These are phyloP conservation scores for Odontophorus gujanensis DNA, from an alignment of 2,113 vertebrate species.

Conservation along the genomic window DNA sequence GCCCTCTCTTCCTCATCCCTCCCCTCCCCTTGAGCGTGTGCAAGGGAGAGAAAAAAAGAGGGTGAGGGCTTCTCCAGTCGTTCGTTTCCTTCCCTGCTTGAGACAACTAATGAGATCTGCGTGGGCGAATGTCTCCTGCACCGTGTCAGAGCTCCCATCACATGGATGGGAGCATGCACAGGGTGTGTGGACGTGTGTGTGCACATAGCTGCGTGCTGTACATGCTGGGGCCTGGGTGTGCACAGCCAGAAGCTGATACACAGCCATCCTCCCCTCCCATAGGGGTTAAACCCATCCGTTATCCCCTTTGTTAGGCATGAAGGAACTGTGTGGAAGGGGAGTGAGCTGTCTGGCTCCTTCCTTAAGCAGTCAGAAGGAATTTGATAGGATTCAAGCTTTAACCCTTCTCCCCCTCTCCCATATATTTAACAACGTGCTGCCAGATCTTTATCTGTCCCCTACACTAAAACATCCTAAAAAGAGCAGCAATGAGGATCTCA, in stretches of 20 bases:
- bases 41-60: not conserved
- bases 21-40: not conserved
- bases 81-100: not conserved
- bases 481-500: not conserved
- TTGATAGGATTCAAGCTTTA: not conserved
- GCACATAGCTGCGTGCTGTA: not conserved
- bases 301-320: not conserved
- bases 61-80: not conserved
- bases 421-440: not conserved
- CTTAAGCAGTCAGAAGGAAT: not conserved
- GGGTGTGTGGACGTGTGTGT: fast-evolving
- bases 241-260: fast-evolving
- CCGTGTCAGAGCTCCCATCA: not conserved
- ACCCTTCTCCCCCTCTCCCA: not conserved
- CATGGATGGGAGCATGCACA: not conserved
- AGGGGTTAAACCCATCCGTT: not conserved
- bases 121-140: slow-evolving; percentile 66
- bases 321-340: not conserved
- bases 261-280: not conserved
- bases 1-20: not conserved
- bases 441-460: not conserved
- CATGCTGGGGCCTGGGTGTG: fast-evolving
- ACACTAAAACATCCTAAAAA: not conserved
- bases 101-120: slow-evolving; percentile 55
- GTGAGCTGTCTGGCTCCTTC: not conserved